phyloP scores from a whole-genome alignment of 2,888 invertebrate genomes.

The Synergus laeviventris region DNA sequence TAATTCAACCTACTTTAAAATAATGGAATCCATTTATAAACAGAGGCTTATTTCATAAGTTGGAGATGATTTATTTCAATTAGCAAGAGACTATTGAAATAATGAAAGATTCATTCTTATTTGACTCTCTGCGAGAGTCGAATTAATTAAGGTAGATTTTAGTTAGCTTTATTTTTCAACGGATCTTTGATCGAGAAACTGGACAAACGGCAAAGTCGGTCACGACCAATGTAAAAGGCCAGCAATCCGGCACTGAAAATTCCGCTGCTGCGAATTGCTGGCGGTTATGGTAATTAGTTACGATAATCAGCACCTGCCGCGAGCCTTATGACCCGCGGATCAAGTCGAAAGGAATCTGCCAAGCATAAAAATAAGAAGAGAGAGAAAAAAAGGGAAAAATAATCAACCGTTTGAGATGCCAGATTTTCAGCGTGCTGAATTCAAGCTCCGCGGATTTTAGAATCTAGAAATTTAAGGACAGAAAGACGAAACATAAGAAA shows the following conservation, averaged over 20 bases:
- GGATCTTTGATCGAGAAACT: not conserved
- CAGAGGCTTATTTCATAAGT: too few relatives aligned
- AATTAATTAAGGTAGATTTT: not conserved
- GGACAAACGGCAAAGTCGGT: slow-evolving; percentile 3
- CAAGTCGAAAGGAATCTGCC: slow-evolving; percentile 9
- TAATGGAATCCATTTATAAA: too few relatives aligned
- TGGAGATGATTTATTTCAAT: too few relatives aligned
- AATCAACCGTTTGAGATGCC: not conserved
- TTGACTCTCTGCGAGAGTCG: too few relatives aligned
- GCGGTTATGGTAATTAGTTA: slow-evolving; percentile 29
- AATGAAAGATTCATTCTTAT: too few relatives aligned
- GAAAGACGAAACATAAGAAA: not conserved
- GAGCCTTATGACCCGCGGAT: slow-evolving; percentile 27
- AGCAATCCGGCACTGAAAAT: slow-evolving; percentile 12
- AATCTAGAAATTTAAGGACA: not conserved
- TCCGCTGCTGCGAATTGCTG: slow-evolving; percentile 12
- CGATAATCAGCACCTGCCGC: slow-evolving; percentile 33
- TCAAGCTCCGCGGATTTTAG: not conserved
- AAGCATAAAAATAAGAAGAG: not conserved
- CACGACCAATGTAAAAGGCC: slow-evolving; percentile 11
- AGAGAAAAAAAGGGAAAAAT: not conserved
- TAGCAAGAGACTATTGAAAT: too few relatives aligned
- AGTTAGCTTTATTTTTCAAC: not conserved
- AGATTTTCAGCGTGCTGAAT: not conserved
- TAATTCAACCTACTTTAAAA: too few relatives aligned